phyloP scores from a whole-genome alignment of 1,140 invertebrate genomes.

The Nebria ingens region DNA sequence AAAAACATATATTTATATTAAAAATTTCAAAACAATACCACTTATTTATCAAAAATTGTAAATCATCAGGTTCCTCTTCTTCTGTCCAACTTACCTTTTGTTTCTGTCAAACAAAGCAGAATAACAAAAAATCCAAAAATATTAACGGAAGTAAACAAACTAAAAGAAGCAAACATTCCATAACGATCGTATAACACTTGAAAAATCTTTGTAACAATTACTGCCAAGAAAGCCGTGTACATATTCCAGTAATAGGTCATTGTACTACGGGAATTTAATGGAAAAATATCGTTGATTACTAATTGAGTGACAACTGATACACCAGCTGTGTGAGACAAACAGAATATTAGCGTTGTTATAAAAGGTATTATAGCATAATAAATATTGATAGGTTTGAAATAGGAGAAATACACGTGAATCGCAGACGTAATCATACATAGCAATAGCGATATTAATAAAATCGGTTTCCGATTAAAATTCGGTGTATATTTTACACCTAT shows the following conservation, averaged over 20 bases:
- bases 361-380: background rate
- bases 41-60: too few species aligned
- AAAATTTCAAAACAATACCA: too few species aligned
- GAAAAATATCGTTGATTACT: background rate
- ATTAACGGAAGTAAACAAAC: background rate
- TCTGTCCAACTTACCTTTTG: background rate
- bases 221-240: background rate
- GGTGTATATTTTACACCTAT: background rate
- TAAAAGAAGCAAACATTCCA: background rate
- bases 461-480: background rate
- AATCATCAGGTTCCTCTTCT: background rate
- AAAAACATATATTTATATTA: too few species aligned
- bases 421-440: background rate
- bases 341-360: background rate
- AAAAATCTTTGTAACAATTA: constrained; percentile 1
- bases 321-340: background rate
- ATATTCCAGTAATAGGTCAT: constrained; percentile 5
- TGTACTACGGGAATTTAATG: background rate
- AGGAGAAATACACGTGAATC: background rate
- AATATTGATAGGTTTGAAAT: background rate
- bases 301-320: background rate
- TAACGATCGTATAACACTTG: background rate
- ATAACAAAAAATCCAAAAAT: background rate
- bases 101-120: background rate
- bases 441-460: background rate